These are phyloP conservation scores for Bufotes viridis DNA, from an alignment of 2,797 vertebrate species.

Conservation along the genomic window DNA sequence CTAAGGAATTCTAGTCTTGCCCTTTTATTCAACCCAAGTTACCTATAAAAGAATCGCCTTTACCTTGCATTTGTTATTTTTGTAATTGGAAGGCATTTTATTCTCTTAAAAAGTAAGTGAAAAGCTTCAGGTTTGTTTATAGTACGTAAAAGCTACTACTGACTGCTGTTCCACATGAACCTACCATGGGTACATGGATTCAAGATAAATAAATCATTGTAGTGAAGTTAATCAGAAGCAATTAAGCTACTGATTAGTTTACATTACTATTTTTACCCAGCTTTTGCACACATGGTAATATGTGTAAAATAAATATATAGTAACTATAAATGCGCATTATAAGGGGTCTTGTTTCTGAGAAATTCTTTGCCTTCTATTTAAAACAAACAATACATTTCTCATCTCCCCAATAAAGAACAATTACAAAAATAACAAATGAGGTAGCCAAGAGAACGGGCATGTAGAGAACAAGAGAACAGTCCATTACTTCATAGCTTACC, in stretches of 20 bases:
- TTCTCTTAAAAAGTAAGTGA: conserved; percentile 20
- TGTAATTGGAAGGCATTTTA: neutral
- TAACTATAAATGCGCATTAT: conserved; percentile 9
- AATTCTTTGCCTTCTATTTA: conserved; percentile 21
- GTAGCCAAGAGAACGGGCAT: neutral
- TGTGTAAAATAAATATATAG: conserved; percentile 19
- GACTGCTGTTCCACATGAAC: conserved; percentile 21
- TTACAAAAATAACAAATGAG: conserved; percentile 15
- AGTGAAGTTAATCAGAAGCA: conserved; percentile 50
- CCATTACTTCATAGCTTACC: neutral
- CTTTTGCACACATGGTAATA: conserved; percentile 38
- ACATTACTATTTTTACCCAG: conserved; percentile 25
- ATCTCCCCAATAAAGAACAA: conserved; percentile 6
- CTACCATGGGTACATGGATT: conserved; percentile 32
- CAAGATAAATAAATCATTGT: conserved; percentile 51
- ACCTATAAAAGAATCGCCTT: conserved; percentile 33
- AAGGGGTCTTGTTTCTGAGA: conserved; percentile 22
- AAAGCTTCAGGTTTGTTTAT: conserved; percentile 54
- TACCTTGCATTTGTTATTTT: conserved; percentile 24
- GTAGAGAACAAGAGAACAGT: neutral
- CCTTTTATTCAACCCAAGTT: conserved; percentile 23
- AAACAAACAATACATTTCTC: conserved; percentile 49
- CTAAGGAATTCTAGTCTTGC: neutral
- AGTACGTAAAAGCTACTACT: conserved; percentile 13
- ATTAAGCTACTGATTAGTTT: conserved; percentile 56